phyloP scores from a whole-genome alignment of 2,888 invertebrate species.

The Brenthis ino region DNA sequence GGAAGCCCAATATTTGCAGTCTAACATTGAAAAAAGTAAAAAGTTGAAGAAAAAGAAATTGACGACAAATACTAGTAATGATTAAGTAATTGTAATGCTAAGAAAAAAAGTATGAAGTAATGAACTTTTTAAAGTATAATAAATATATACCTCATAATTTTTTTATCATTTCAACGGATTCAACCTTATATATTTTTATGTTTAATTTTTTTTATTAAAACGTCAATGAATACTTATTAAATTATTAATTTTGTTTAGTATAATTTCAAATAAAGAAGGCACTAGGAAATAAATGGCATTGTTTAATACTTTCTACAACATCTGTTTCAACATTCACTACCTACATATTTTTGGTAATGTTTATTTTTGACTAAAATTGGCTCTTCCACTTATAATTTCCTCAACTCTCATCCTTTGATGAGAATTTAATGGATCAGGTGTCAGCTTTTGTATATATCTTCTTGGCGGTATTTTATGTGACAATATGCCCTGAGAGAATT shows the following conservation, averaged over 20 bases:
- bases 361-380: constrained; percentile 58
- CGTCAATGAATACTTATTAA: too few species aligned
- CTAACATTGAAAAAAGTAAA: constrained; percentile 90
- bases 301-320: background rate
- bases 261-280: too few species aligned
- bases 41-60: constrained; percentile 81
- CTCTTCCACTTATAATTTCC: constrained; percentile 69
- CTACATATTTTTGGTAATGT: background rate
- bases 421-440: constrained; percentile 65
- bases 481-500: constrained; percentile 83
- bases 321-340: background rate
- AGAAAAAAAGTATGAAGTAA: background rate
- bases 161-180: background rate
- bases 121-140: background rate
- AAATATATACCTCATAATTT: background rate
- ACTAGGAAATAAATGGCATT: background rate
- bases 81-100: constrained; percentile 26
- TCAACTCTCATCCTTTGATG: constrained; percentile 73
- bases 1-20: constrained; percentile 93
- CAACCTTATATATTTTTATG: too few species aligned
- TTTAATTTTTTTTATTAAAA: too few species aligned
- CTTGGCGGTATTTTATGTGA: constrained; percentile 76
- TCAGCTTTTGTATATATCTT: constrained; percentile 70
- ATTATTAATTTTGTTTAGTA: too few species aligned
- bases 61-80: constrained; percentile 34